phyloP scores from a whole-genome alignment of 2,888 invertebrate species.

The Athalia cordata region DNA sequence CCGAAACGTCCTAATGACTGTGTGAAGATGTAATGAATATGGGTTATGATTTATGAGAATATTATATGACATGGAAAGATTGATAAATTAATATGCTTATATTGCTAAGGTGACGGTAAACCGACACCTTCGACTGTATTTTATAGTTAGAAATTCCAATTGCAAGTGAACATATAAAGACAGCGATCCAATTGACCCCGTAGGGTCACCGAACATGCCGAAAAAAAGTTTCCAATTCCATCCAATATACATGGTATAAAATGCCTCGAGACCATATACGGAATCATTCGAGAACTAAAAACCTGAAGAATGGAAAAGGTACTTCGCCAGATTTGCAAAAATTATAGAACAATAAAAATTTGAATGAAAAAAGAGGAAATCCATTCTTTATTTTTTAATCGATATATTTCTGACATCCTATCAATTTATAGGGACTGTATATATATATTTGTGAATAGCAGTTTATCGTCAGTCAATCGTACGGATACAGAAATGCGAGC shows the following conservation, averaged over 20 bases:
- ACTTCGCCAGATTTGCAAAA: neutral
- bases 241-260: neutral
- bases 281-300: neutral
- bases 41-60: slow-evolving; percentile 65
- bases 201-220: neutral
- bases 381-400: neutral
- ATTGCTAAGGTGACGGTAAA: slow-evolving; percentile 50
- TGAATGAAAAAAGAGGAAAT: no score
- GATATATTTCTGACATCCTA: slow-evolving; percentile 12
- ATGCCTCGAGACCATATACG: no score
- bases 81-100: slow-evolving; percentile 67
- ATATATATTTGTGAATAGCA: neutral
- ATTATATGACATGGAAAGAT: slow-evolving; percentile 65
- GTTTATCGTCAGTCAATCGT: no score
- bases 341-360: neutral
- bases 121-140: slow-evolving; percentile 44
- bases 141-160: neutral
- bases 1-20: slow-evolving; percentile 55
- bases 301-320: neutral
- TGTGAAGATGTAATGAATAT: slow-evolving; percentile 55
- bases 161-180: neutral
- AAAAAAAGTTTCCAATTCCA: no score
- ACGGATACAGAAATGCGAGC: slow-evolving; percentile 28
- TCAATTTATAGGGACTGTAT: slow-evolving; percentile 15
- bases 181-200: neutral